Base-by-base conservation (phyloP, 2,113 vertebrate genomes). In the Lonchura striata region DNA sequence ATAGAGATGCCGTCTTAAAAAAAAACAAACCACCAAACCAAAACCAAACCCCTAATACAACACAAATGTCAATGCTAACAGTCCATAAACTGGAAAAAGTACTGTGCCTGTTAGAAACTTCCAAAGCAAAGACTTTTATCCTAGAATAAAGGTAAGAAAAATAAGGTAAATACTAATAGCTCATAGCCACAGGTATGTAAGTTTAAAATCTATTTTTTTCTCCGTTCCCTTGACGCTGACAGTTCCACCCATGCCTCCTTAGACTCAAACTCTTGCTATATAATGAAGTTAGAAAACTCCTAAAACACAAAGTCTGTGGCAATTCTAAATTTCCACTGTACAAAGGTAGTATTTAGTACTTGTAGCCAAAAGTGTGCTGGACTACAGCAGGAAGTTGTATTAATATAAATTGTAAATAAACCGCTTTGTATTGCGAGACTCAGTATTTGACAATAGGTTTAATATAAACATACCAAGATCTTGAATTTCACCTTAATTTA, bases 381-480 rank as follows among this genome's bases (percentile, higher is more conserved):
- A 53, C 46, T 61, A 49, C 8, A 69, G 7, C 0, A 2, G 10
- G 22, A 16, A 46, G 16, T 47, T 56, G 20, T 7, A 46, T 10
- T 18, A 66, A 54, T 7, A 6, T 1, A 68, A 64, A 4, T 23
- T 13, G 17, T 74, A 39, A 76, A 87, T 27, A 75, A 91, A 75
- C 10, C 33, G 35, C n/a, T 70, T 33, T 4, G 44, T 39, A n/a
- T 44, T 33, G 54, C 46, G 21, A 68, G 20, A 69, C 20, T 31
- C 46, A 44, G 2, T 53, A 61, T 54, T 53, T 76, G 52, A 86
- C 50, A 72, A 49, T 11, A 50, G 7, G 15, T n/a, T 68, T n/a
- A 30, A 66, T 44, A 1, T 6, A 69, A 54, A 8, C 2, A 11
- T 23, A n/a, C 42, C 0, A 0, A 74, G 24, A 77, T 53, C 46